These are phyloP conservation scores for Rhabditophanes sp. DNA, from an alignment of 2,888 invertebrate species.

Conservation along the genomic window DNA sequence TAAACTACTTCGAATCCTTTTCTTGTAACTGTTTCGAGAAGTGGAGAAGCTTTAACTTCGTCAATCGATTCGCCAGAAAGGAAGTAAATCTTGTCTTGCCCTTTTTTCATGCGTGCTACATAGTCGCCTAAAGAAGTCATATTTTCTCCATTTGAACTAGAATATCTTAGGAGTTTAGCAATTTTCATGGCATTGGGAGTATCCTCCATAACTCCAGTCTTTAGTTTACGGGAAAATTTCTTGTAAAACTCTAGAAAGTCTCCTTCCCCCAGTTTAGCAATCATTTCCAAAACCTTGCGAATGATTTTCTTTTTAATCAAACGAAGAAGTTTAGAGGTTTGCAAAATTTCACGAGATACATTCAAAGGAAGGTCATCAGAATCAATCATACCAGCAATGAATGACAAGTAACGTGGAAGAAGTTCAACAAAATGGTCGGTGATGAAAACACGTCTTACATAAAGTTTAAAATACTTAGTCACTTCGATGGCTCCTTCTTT, in stretches of 20 bases:
- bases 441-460: slow-evolving; percentile 93
- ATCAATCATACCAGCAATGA: slow-evolving; percentile 90
- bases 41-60: slow-evolving; percentile 70
- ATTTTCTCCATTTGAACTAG: slow-evolving; percentile 57
- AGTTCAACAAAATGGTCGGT: slow-evolving; percentile 98
- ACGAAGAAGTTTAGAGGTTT: slow-evolving; percentile 94
- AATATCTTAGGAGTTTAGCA: slow-evolving; percentile 71
- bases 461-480: slow-evolving; percentile 52
- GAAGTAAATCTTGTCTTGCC: slow-evolving; percentile 84
- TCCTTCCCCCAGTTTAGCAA: slow-evolving; percentile 78
- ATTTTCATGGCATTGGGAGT: slow-evolving; percentile 82
- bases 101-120: slow-evolving; percentile 80
- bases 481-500: slow-evolving; percentile 73
- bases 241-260: slow-evolving; percentile 90
- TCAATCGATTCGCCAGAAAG: slow-evolving; percentile 72
- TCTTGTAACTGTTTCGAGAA: slow-evolving; percentile 76
- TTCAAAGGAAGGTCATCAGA: slow-evolving; percentile 95
- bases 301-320: slow-evolving; percentile 97
- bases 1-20: slow-evolving; percentile 79
- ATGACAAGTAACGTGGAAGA: slow-evolving; percentile 90
- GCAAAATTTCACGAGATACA: slow-evolving; percentile 88
- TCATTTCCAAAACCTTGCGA: slow-evolving; percentile 61
- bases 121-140: slow-evolving; percentile 70
- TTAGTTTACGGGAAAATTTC: slow-evolving; percentile 92
- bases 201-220: slow-evolving; percentile 92